Evolutionary conservation across 2,797 vertebrate species (phyloP), one percentile per base, ranked within the genome.

Genomic region (Neomorphus geoffroyi): DNA sequence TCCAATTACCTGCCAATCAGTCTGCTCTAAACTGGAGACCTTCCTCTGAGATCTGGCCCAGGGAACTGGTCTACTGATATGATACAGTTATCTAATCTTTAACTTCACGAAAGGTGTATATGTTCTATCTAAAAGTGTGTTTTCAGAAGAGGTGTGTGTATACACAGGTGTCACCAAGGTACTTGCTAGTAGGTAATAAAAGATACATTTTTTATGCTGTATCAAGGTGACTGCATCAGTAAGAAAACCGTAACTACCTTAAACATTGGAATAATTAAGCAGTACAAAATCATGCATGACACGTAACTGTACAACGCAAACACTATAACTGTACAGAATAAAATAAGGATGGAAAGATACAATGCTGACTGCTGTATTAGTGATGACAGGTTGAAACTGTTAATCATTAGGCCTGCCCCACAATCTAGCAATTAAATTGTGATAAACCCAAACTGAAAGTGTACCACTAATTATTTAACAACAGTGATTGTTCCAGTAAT

Each of bases 21-120:
- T 39, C 33, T 79, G 32, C 58, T 90, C 10, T 71, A 30, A 86
- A 72, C 53, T 51, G 74, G 45, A 69, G 54, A 80, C 80, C 35
- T 84, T 93, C 64, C 70, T 58, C 87, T 73, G 84, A 87, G 51
- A 28, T 74, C 35, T 83, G 54, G 39, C 33, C 50, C 43, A 69
- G 50, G 32, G 51, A 78, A 53, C 39, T 90, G 48, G 48, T 58
- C 41, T 77, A 27, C 32, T 35, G 54, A 80, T 89, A 74, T 8
- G 22, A 78, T 35, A 45, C 7, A 48, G 22, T 74, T 91, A 96
- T 96, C 94, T 97, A 95, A 96, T 95, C 77, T 96, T 86, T 78
- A 77, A 37, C 37, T 32, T 82, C 50, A 74, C 7, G 2, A 90
- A 95, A 93, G 74, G 83, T 95, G 89, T 69, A 94, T 60, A 91